Conservation (phyloP, 2,888 invertebrate species). For the Bombyx huttoni region DNA sequence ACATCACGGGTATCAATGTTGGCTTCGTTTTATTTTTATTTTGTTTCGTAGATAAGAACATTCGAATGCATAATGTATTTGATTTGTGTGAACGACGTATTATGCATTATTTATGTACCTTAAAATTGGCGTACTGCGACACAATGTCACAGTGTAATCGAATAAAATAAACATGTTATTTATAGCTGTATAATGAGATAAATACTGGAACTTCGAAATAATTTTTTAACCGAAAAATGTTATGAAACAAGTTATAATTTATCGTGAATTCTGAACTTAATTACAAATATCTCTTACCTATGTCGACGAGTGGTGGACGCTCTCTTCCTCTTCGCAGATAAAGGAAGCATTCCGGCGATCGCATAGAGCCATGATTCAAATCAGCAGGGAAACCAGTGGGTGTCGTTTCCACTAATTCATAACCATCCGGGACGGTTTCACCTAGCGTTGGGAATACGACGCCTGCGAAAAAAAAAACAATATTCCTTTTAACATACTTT, state of each 20-base stretch:
- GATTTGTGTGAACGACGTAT: neutral
- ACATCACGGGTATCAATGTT: neutral
- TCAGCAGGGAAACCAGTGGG: conserved; percentile 93
- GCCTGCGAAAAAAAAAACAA: conserved; percentile 29
- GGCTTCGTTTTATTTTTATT: neutral
- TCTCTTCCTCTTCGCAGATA: conserved; percentile 94
- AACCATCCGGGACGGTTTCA: conserved; percentile 87
- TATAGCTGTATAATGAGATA: neutral
- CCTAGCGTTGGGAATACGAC: conserved; percentile 85
- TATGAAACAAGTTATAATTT: no score
- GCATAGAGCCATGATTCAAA: conserved; percentile 96
- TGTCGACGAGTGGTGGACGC: conserved; percentile 96
- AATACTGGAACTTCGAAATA: neutral
- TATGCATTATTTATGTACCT: neutral
- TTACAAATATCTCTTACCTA: conserved; percentile 76
- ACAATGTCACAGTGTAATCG: neutral
- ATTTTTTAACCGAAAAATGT: neutral
- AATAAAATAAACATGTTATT: neutral
- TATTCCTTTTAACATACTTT: neutral
- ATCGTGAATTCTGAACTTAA: no score
- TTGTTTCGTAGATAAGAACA: neutral
- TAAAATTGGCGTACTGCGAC: neutral
- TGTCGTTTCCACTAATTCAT: conserved; percentile 80
- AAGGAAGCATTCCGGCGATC: conserved; percentile 93
- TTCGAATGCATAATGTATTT: neutral